Conservation (phyloP, 2,113 vertebrate genomes). For the Xiphorhynchus elegans region DNA sequence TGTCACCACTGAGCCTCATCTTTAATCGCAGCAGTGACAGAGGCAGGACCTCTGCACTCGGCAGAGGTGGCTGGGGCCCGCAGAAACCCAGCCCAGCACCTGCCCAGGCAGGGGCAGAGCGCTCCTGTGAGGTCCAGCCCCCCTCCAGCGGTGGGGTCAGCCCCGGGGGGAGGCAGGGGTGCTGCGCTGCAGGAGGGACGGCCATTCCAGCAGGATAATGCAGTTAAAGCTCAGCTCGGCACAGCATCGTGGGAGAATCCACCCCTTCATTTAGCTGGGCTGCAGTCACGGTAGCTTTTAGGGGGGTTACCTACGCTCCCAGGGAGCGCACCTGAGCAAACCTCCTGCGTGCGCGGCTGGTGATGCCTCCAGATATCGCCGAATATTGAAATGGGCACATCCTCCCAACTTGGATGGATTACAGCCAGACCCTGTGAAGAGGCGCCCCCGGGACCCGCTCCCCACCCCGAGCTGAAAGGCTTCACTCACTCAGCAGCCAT, state of each 20-base stretch:
- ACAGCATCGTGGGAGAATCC: fast-evolving
- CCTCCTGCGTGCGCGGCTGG: fast-evolving
- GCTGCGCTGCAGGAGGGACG: background rate
- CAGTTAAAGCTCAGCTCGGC: background rate
- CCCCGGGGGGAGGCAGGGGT: background rate
- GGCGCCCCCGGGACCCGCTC: fast-evolving
- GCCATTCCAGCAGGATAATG: fast-evolving
- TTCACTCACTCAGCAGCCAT: background rate
- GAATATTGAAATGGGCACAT: background rate
- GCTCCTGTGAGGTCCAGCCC: background rate
- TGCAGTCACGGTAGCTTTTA: background rate
- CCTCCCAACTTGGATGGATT: background rate
- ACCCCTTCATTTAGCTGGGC: background rate
- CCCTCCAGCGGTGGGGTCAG: background rate
- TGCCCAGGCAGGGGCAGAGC: background rate
- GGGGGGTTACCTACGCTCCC: background rate
- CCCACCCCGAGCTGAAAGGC: background rate
- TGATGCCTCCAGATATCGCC: background rate
- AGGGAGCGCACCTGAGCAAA: background rate
- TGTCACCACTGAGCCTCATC: background rate
- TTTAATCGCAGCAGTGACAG: background rate
- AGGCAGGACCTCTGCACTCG: background rate
- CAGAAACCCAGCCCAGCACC: background rate
- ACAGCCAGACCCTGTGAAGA: background rate
- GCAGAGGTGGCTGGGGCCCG: background rate